Conservation (phyloP, 2,888 invertebrate species). For the Nebria salina region DNA sequence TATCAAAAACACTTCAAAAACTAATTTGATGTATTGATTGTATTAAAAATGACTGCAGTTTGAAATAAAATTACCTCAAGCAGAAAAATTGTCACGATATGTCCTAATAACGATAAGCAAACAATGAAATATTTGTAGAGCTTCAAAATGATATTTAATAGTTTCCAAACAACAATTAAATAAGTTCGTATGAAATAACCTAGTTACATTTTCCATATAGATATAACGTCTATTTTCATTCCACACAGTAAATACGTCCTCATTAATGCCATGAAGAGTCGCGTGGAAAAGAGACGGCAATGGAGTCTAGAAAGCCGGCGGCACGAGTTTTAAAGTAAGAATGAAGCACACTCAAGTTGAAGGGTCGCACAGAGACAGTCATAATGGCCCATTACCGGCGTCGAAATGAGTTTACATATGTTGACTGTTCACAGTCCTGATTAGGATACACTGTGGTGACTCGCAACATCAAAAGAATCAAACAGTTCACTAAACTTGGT, state of each 20-base stretch:
- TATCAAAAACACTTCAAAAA: too few relatives aligned
- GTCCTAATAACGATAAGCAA: background rate
- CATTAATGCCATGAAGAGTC: background rate
- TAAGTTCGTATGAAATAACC: background rate
- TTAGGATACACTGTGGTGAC: background rate
- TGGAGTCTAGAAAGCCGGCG: background rate
- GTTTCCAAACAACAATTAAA: background rate
- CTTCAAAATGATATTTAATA: background rate
- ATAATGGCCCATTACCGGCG: constrained; percentile 43
- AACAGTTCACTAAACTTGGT: background rate
- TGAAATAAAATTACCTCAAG: too few relatives aligned
- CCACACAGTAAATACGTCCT: background rate
- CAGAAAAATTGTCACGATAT: background rate
- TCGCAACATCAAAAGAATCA: background rate
- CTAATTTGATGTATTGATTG: too few relatives aligned
- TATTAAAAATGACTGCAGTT: too few relatives aligned
- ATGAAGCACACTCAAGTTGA: constrained; percentile 42
- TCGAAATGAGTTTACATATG: constrained; percentile 20
- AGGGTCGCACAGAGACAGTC: constrained; percentile 39
- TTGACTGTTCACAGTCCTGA: constrained; percentile 16
- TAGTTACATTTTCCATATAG: background rate
- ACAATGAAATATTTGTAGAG: background rate
- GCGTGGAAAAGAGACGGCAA: background rate
- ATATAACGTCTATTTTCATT: background rate
- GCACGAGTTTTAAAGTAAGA: constrained; percentile 36